Conservation (phyloP, 2,888 invertebrate genomes). For the Tetanocera ferruginea region DNA sequence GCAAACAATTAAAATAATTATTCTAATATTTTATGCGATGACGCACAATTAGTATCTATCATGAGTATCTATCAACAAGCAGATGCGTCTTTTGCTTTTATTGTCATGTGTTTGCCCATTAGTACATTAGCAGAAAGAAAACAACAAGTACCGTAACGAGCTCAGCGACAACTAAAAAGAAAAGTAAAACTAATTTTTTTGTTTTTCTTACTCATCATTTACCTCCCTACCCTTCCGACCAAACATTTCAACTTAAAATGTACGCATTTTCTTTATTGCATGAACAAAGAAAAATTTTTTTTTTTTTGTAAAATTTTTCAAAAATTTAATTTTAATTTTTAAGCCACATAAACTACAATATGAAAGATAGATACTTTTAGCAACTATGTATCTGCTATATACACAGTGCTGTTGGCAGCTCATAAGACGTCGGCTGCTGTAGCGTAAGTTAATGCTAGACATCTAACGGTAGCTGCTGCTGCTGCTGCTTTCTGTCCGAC, state of each 20-base stretch:
- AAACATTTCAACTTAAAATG: too few species aligned
- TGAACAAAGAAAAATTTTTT: not conserved
- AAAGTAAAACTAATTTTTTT: not conserved
- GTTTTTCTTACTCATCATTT: too few species aligned
- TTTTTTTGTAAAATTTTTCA: not conserved
- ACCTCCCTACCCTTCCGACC: not conserved
- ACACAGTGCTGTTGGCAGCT: not conserved
- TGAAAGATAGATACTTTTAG: not conserved
- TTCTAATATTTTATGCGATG: conserved; percentile 18
- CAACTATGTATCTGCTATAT: not conserved
- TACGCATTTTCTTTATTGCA: not conserved
- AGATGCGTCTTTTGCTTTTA: not conserved
- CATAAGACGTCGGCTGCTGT: not conserved
- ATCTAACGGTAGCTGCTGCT: not conserved
- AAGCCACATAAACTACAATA: too few species aligned
- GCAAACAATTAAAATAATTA: conserved; percentile 36
- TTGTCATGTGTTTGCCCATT: too few species aligned
- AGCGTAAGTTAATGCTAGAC: not conserved
- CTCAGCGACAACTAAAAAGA: not conserved
- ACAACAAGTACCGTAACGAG: not conserved
- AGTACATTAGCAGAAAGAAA: too few species aligned
- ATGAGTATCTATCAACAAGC: conserved; percentile 10
- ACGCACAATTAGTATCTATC: conserved; percentile 29
- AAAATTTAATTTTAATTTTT: conserved; percentile 5
- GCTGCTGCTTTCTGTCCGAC: not conserved